A percentile compares a stretch with the other conserved stretches of the same genome.
phyloP scores from a whole-genome alignment of 2,113 vertebrate species.

The Nasalis larvatus region DNA sequence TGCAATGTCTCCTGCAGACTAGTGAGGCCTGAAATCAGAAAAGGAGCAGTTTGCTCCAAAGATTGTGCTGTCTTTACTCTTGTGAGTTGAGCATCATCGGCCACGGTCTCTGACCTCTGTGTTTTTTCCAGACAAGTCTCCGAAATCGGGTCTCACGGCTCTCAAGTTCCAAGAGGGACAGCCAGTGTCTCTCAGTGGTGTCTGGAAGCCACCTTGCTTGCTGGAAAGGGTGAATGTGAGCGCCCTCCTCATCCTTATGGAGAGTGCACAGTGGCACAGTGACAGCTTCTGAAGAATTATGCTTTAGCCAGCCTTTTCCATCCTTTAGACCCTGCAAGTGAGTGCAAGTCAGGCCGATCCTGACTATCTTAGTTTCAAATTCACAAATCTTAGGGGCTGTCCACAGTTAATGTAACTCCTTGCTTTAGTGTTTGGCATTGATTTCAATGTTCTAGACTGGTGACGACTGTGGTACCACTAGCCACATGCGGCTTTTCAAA shows the following conservation, averaged over 20 bases:
- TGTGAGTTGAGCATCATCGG: neutral
- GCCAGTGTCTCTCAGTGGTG: neutral
- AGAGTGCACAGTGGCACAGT: rapidly evolving
- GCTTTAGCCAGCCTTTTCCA: neutral
- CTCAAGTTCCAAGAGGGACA: neutral
- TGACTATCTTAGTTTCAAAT: neutral
- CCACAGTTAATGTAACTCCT: no score
- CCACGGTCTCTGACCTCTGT: neutral
- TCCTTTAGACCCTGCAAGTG: neutral
- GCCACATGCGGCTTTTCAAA: neutral
- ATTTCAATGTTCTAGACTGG: neutral
- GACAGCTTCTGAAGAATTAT: neutral
- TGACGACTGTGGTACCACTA: no score
- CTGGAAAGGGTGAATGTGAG: no score
- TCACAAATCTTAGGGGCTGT: neutral
- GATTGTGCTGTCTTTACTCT: neutral
- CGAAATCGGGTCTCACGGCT: neutral
- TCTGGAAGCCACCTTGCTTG: no score
- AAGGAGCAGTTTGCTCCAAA: neutral
- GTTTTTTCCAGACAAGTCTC: neutral
- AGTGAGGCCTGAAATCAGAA: neutral
- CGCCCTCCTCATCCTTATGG: rapidly evolving
- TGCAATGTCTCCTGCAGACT: neutral
- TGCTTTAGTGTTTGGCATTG: neutral
- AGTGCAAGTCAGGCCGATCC: rapidly evolving